A percentile compares a stretch with the other conserved stretches of the same genome.
Evolutionary conservation across 2,888 invertebrate genomes (phyloP).

Genomic region (Leucophenga montana): DNA sequence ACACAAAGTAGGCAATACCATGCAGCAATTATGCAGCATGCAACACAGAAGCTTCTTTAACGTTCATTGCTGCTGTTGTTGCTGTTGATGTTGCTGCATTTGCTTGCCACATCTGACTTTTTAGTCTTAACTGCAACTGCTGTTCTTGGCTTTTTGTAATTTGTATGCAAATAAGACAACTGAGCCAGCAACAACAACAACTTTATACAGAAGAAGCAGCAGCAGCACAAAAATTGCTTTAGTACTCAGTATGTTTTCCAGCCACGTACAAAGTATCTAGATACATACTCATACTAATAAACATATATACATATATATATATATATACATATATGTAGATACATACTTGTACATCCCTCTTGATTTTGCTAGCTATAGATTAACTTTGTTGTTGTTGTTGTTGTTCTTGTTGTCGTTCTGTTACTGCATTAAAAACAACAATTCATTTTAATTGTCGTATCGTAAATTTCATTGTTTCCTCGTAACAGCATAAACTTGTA

Average conservation of each 20-base stretch:
- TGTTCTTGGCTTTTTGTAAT: conserved; percentile 59
- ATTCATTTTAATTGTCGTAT: conserved; percentile 24
- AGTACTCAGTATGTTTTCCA: no score
- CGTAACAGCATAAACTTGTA: no score
- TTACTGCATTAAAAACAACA: conserved; percentile 18
- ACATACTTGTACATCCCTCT: background rate
- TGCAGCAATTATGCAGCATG: conserved; percentile 52
- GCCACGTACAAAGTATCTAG: background rate
- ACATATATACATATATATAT: no score
- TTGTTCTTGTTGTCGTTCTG: conserved; percentile 25
- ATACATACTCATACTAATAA: background rate
- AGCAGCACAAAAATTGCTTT: conserved; percentile 12
- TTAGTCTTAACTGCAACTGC: conserved; percentile 34
- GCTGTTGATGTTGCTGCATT: conserved; percentile 2
- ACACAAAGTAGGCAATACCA: conserved; percentile 38
- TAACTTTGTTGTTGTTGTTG: conserved; percentile 23
- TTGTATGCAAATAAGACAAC: conserved; percentile 63
- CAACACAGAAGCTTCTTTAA: conserved; percentile 35
- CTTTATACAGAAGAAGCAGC: background rate
- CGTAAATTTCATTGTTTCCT: conserved; percentile 28
- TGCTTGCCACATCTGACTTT: conserved; percentile 24
- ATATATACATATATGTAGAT: no score
- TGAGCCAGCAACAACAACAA: background rate
- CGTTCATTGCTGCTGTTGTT: conserved; percentile 8
- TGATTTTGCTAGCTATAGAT: conserved; percentile 30